Conservation (phyloP, 2,797 vertebrate species). For the Sebastes matsubarae region DNA sequence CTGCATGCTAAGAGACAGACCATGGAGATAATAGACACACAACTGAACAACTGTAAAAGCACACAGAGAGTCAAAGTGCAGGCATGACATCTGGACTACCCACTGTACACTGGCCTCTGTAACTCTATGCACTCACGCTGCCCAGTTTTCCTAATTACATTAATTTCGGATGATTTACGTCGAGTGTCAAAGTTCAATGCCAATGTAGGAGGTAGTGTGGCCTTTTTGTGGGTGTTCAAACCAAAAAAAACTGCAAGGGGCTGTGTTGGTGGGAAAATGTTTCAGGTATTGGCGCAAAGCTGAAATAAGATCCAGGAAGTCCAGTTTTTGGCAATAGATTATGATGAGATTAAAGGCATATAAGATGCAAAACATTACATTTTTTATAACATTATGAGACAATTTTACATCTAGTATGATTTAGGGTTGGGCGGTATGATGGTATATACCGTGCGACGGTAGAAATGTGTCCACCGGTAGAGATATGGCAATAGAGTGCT, state of each 20-base stretch:
- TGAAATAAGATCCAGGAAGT: background rate
- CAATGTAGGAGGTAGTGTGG: background rate
- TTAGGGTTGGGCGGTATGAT: too few species aligned
- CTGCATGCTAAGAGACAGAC: conserved; percentile 68
- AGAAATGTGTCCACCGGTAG: too few species aligned
- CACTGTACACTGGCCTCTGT: background rate
- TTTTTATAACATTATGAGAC: background rate
- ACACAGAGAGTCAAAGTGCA: conserved; percentile 12
- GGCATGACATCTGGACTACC: conserved; percentile 14
- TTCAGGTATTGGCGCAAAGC: too few species aligned
- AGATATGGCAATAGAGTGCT: too few species aligned
- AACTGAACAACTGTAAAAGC: conserved; percentile 10
- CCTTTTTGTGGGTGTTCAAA: background rate
- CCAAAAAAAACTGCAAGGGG: background rate
- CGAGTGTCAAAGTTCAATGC: background rate
- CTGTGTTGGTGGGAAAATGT: too few species aligned
- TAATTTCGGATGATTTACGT: background rate
- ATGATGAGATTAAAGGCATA: background rate
- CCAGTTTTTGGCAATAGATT: background rate
- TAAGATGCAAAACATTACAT: background rate
- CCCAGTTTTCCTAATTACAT: background rate
- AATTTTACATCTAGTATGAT: background rate
- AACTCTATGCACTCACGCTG: background rate
- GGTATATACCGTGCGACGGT: too few species aligned
- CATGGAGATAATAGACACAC: conserved; percentile 43